Percentiles rank a stretch among this genome's conserved stretches.
These are phyloP conservation scores for Teinopalpus imperialis DNA, from an alignment of 2,888 invertebrate genomes.

Conservation along the genomic window DNA sequence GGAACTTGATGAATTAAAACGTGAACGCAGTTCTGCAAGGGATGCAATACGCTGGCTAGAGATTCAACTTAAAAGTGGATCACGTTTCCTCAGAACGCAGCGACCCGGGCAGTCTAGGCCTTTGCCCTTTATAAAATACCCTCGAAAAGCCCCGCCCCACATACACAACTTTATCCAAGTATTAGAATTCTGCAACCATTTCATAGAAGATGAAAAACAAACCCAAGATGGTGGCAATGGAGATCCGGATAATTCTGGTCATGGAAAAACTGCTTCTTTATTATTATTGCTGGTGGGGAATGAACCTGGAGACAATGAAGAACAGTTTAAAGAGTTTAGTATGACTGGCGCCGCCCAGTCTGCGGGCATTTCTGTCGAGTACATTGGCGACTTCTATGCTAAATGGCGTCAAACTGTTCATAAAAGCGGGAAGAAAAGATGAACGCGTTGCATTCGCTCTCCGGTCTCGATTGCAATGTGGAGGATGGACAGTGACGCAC, in stretches of 20 bases:
- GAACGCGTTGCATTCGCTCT: constrained; percentile 44
- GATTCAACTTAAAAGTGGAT: constrained; percentile 91
- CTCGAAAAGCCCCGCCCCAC: constrained; percentile 66
- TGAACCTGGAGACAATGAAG: constrained; percentile 54
- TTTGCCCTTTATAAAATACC: constrained; percentile 80
- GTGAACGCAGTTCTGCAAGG: constrained; percentile 90
- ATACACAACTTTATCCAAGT: constrained; percentile 89
- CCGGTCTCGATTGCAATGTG: constrained; percentile 54
- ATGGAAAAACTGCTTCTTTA: constrained; percentile 75
- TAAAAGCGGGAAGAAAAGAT: constrained; percentile 74
- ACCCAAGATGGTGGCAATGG: constrained; percentile 58
- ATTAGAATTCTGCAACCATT: constrained; percentile 91
- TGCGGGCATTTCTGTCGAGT: constrained; percentile 91
- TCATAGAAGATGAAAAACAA: constrained; percentile 74
- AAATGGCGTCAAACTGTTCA: constrained; percentile 90
- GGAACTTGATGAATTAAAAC: constrained; percentile 93
- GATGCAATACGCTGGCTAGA: constrained; percentile 98
- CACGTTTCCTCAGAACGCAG: constrained; percentile 93
- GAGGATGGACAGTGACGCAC: constrained; percentile 40
- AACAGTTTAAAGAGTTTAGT: constrained; percentile 85
- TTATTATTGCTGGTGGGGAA: constrained; percentile 90
- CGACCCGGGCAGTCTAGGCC: constrained; percentile 90
- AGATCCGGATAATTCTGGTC: constrained; percentile 51
- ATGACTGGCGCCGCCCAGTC: constrained; percentile 89
- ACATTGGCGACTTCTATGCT: constrained; percentile 90